Percentiles rank a stretch among this genome's conserved stretches.
phyloP scores from a whole-genome alignment of 2,888 invertebrate genomes.

The Lumbricus terrestris region DNA sequence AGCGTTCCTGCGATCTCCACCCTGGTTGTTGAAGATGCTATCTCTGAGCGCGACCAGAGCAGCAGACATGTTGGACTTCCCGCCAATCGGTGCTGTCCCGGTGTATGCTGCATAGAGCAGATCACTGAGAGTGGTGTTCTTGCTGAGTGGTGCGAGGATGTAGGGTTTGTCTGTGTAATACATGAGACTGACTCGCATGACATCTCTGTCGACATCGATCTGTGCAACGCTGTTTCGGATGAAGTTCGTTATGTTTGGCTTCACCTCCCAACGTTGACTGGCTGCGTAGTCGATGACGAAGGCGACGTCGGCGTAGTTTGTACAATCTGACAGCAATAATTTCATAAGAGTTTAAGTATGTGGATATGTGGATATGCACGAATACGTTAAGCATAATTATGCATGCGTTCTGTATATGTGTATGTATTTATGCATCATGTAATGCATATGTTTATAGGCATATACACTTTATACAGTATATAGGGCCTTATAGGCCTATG shows the following conservation, averaged over 20 bases:
- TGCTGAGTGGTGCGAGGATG: constrained; percentile 47
- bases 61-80: constrained; percentile 51
- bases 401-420: too few relatives aligned
- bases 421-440: too few relatives aligned
- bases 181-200: constrained; percentile 48
- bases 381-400: too few relatives aligned
- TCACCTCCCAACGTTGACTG: constrained; percentile 46
- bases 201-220: constrained; percentile 41
- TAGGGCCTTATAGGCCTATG: too few relatives aligned
- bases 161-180: constrained; percentile 53
- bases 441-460: too few relatives aligned
- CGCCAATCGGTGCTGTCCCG: constrained; percentile 46
- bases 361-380: background rate
- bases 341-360: background rate
- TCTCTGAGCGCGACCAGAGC: constrained; percentile 41
- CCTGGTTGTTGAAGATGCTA: constrained; percentile 32
- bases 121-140: constrained; percentile 26
- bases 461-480: too few relatives aligned
- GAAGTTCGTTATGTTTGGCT: constrained; percentile 46
- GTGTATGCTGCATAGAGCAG: constrained; percentile 33
- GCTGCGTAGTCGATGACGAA: constrained; percentile 53
- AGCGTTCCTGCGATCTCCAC: constrained; percentile 46
- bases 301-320: constrained; percentile 47
- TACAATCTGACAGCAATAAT: too few relatives aligned
- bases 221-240: constrained; percentile 45